These are phyloP conservation scores for Calycopis cecrops DNA, from an alignment of 1,140 invertebrate genomes.

Conservation along the genomic window DNA sequence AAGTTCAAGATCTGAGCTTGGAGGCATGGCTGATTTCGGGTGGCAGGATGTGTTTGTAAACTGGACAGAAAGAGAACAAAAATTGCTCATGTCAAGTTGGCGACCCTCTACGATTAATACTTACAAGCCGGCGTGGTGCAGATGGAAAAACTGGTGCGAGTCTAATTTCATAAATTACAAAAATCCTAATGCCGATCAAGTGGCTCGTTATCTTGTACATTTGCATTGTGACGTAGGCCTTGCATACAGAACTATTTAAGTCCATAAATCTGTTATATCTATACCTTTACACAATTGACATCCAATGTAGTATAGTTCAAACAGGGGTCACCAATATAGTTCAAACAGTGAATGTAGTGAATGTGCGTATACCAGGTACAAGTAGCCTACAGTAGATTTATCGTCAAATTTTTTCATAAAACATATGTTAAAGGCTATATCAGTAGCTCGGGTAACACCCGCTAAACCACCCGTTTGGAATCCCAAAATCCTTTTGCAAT, in stretches of 20 bases:
- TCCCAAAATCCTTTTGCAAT: neutral
- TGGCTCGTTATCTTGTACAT: conserved; percentile 26
- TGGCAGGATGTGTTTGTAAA: too few species aligned
- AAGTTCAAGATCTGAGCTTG: too few species aligned
- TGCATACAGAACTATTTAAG: conserved; percentile 26
- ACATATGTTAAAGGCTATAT: neutral
- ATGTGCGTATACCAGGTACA: too few species aligned
- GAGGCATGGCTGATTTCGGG: too few species aligned
- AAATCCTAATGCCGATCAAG: conserved; percentile 15
- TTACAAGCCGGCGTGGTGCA: too few species aligned
- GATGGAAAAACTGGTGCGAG: neutral
- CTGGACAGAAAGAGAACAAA: too few species aligned
- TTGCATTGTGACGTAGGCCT: conserved; percentile 19
- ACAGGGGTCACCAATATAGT: too few species aligned
- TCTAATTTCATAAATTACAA: conserved; percentile 4
- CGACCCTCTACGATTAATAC: too few species aligned
- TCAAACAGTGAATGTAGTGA: too few species aligned
- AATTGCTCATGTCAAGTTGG: too few species aligned
- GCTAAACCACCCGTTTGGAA: neutral
- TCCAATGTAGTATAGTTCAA: too few species aligned
- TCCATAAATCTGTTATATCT: conserved; percentile 28
- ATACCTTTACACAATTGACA: conserved; percentile 17
- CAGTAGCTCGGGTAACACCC: neutral
- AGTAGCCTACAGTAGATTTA: too few species aligned
- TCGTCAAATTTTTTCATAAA: neutral